Evolutionary conservation across 2,888 invertebrate species (phyloP).

Genomic region (Phragmatobia fuliginosa): DNA sequence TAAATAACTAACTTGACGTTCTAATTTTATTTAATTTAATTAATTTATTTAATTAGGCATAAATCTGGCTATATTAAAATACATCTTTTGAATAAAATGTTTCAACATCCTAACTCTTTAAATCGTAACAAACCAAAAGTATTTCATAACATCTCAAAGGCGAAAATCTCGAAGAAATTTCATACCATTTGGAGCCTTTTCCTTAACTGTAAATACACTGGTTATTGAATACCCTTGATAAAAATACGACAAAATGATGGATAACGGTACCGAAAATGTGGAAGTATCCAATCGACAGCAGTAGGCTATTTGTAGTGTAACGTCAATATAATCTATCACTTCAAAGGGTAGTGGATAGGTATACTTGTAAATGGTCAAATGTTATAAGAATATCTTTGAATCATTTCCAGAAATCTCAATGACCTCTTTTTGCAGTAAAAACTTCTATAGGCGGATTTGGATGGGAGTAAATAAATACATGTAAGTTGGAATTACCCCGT

Average conservation of each 20-base stretch:
- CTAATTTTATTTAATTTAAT: too few relatives aligned
- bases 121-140: slow-evolving; percentile 44
- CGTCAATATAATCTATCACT: slow-evolving; percentile 14
- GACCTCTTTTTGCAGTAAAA: background rate
- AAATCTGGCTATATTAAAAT: background rate
- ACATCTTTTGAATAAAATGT: background rate
- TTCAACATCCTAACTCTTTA: background rate
- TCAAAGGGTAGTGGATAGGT: slow-evolving; percentile 10
- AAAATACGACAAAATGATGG: slow-evolving; percentile 29
- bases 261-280: slow-evolving; percentile 16
- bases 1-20: too few relatives aligned
- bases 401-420: background rate
- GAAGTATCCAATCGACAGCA: slow-evolving; percentile 3
- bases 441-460: too few relatives aligned
- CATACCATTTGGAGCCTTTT: slow-evolving; percentile 57
- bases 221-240: slow-evolving; percentile 40
- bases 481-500: too few relatives aligned
- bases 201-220: slow-evolving; percentile 46
- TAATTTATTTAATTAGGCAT: background rate
- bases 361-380: slow-evolving; percentile 5
- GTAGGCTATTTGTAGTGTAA: slow-evolving; percentile 12
- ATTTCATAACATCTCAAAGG: slow-evolving; percentile 60
- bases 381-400: background rate
- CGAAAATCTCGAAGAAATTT: slow-evolving; percentile 71
- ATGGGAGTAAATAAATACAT: too few relatives aligned